A percentile compares a stretch with the other conserved stretches of the same genome.
Conservation (phyloP, 2,113 vertebrate species). For the Meleagris gallopavo region DNA sequence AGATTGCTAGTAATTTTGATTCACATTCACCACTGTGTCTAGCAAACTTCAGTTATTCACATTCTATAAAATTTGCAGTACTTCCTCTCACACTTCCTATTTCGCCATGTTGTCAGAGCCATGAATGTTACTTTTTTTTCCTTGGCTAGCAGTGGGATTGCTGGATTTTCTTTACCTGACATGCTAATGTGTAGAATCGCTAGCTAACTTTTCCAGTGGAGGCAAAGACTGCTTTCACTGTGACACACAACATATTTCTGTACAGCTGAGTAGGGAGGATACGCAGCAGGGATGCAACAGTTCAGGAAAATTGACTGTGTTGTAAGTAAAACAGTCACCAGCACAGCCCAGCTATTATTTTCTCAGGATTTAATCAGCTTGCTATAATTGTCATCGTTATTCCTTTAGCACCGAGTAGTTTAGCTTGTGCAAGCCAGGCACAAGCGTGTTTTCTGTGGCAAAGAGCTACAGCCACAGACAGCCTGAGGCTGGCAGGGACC, state of each 20-base stretch:
- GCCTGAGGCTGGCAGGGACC: background rate
- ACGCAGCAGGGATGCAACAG: background rate
- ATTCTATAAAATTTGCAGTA: conserved; percentile 1
- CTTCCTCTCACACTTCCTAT: conserved; percentile 38
- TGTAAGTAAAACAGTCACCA: background rate
- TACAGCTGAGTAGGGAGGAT: background rate
- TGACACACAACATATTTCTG: background rate
- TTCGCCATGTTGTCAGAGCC: background rate
- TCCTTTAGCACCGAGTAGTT: background rate
- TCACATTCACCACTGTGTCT: background rate
- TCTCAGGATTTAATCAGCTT: conserved; percentile 15
- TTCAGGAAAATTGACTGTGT: background rate
- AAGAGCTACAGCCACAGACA: background rate
- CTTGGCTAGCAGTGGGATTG: background rate
- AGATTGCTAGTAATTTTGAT: conserved; percentile 4
- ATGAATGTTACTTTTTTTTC: background rate
- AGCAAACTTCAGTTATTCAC: conserved; percentile 16
- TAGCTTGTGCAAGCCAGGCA: background rate
- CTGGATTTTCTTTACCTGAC: background rate
- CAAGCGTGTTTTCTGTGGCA: background rate
- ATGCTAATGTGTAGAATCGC: accelerated
- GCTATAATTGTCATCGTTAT: background rate
- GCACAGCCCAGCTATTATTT: background rate
- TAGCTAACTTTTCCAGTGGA: background rate
- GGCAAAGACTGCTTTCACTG: background rate